These are phyloP conservation scores for Lampris megalopsis DNA, from an alignment of 2,113 vertebrate species.

Conservation along the genomic window DNA sequence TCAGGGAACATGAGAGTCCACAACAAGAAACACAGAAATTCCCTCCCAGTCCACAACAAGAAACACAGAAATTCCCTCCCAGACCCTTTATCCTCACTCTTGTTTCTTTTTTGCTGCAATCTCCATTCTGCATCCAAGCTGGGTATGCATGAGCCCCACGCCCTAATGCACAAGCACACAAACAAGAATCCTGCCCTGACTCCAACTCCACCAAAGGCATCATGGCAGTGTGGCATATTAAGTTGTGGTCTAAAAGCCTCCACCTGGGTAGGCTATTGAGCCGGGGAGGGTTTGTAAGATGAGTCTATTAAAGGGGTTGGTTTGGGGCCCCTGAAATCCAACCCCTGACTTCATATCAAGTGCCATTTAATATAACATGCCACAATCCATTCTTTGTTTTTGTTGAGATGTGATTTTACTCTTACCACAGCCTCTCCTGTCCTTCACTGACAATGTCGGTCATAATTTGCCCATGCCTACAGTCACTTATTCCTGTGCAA, in stretches of 20 bases:
- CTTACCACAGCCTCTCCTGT: background rate
- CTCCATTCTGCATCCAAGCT: slow-evolving; percentile 46
- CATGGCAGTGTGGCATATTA: slow-evolving; percentile 10
- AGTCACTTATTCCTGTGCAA: slow-evolving; percentile 49
- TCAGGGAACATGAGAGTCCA: background rate
- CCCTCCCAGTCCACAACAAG: slow-evolving; percentile 22
- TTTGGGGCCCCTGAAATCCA: background rate
- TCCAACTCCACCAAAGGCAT: background rate
- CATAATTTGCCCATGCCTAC: slow-evolving; percentile 27
- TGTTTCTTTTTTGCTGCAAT: slow-evolving; percentile 54
- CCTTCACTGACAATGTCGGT: slow-evolving; percentile 13
- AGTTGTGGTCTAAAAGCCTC: background rate
- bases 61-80: slow-evolving; percentile 11
- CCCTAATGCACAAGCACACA: slow-evolving; percentile 5
- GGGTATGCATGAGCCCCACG: slow-evolving; percentile 16
- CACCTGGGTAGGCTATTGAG: background rate
- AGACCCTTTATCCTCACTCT: slow-evolving; percentile 14
- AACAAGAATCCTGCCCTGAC: slow-evolving; percentile 20
- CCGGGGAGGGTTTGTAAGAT: background rate
- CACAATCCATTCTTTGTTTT: slow-evolving; percentile 13
- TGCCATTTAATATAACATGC: slow-evolving; percentile 11
- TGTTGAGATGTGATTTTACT: slow-evolving; percentile 2
- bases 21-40: background rate
- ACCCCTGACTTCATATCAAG: background rate
- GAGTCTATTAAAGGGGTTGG: slow-evolving; percentile 3